Evolutionary conservation across 2,888 invertebrate species (phyloP).

Genomic region (Dryocosmus kuriphilus): DNA sequence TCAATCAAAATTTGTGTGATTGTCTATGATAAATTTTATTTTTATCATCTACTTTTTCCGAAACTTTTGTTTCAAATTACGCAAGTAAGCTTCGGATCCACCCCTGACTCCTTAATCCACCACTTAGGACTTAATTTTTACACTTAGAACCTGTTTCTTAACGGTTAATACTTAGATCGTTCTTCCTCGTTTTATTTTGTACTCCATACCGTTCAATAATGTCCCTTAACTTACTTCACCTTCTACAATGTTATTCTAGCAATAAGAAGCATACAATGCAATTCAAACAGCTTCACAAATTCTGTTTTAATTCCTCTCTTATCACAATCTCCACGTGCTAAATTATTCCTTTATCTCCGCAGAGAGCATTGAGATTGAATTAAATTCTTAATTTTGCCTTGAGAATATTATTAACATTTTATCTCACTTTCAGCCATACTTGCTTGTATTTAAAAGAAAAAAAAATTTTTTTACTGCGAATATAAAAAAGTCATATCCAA

Average conservation of each 20-base stretch:
- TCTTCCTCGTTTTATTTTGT: constrained; percentile 32
- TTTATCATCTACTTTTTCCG: not conserved
- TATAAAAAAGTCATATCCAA: not conserved
- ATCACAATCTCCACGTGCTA: not conserved
- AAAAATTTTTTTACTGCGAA: not conserved
- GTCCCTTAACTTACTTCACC: constrained; percentile 31
- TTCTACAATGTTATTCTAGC: constrained; percentile 30
- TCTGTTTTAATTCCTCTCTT: not conserved
- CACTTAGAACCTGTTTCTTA: constrained; percentile 40
- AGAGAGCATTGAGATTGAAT: not conserved
- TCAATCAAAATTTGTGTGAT: not conserved
- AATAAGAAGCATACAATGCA: constrained; percentile 20
- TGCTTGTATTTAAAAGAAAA: not conserved
- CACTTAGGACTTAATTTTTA: constrained; percentile 37
- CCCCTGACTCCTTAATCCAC: constrained; percentile 36
- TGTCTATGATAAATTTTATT: not conserved
- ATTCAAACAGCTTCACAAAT: constrained; percentile 4
- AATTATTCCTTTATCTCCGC: constrained; percentile 5
- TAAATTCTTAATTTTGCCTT: not conserved
- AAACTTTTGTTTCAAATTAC: not conserved
- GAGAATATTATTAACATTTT: constrained; percentile 6
- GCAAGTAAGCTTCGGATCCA: constrained; percentile 23
- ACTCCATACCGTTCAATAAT: constrained; percentile 37
- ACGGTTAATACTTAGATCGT: constrained; percentile 23
- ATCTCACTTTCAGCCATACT: not conserved